These are phyloP conservation scores for Petaurus breviceps DNA, from an alignment of 2,113 vertebrate genomes.

Conservation along the genomic window DNA sequence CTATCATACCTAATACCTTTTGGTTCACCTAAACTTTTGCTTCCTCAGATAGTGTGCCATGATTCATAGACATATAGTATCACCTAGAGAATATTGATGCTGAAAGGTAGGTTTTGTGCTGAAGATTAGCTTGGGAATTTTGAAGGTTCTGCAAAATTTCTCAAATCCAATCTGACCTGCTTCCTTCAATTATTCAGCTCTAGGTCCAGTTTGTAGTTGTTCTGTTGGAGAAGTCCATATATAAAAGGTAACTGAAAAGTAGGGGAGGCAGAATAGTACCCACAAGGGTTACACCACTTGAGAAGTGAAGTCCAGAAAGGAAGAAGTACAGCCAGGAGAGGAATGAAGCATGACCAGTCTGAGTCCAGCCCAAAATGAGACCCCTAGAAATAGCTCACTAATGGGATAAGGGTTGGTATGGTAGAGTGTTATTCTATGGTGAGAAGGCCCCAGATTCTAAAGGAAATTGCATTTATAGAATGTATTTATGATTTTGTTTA, in stretches of 20 bases:
- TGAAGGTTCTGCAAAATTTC: no score
- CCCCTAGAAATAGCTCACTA: not conserved
- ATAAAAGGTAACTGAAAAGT: not conserved
- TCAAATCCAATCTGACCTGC: no score
- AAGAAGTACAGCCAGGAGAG: not conserved
- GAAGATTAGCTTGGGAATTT: no score
- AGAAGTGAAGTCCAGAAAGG: not conserved
- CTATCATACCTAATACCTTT: no score
- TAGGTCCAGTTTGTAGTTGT: no score
- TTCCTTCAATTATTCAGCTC: no score
- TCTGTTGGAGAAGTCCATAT: not conserved
- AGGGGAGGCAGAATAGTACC: not conserved
- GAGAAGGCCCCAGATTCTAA: not conserved
- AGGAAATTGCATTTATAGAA: not conserved
- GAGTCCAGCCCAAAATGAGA: not conserved
- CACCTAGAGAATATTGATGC: no score
- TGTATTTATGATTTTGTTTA: not conserved
- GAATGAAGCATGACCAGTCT: not conserved
- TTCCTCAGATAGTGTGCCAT: no score
- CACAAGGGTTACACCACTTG: not conserved
- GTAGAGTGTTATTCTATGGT: not conserved
- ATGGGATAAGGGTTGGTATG: not conserved
- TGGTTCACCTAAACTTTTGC: no score
- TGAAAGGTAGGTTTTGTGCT: no score
- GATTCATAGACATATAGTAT: no score